Evolutionary conservation across 1,140 invertebrate genomes (phyloP), one percentile per base, ranked within the genome.

Genomic region (Laupala kohalensis): DNA sequence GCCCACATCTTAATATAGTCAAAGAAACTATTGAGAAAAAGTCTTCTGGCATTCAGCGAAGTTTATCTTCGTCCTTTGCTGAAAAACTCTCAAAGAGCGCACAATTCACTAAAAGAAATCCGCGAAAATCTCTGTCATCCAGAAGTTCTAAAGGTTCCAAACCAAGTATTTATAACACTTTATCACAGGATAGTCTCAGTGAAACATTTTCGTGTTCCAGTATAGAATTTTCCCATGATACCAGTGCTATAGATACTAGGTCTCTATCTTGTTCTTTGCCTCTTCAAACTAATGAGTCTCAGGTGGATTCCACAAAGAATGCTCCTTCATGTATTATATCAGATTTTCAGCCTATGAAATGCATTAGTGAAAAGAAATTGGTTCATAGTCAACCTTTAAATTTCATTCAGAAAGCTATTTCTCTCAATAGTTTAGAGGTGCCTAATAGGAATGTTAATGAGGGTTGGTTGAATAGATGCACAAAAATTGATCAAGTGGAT

Each of bases 71-170:
- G 71, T 79, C 83, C 73, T 80, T 88, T n/a, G 85, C 87, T 3
- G 84, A 89, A 76, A 91, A 92, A 77, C 81, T 91, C 69, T 92
- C 92, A 80, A 83, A 86, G 62, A 85, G 84, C 64, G 83, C 86
- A 71, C 87, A 81, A 77, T 88, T 92, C 79, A 83, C 84, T 25
- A 88, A 91, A 77, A 81, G 90, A 72, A 92, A 92, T 82, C 90
- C 90, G 15, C 84, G 90, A 77, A 92, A 92, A 79, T 86, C 86
- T 0, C 73, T 87, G n/a, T 78, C 78, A 19, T 78, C 76, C 75
- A 25, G 63, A 26, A 25, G 69, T 67, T 80, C 83, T 4, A 73
- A 75, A 6, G 78, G 24, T 12, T 29, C 25, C 19, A 27, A 27
- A 24, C 26, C 27, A 15, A n/a, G 19, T 30, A 23, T 29, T 5